Percentiles rank a stretch among this genome's conserved stretches.
Conservation (phyloP, 2,797 vertebrate genomes). For the Pteropus rufus region DNA sequence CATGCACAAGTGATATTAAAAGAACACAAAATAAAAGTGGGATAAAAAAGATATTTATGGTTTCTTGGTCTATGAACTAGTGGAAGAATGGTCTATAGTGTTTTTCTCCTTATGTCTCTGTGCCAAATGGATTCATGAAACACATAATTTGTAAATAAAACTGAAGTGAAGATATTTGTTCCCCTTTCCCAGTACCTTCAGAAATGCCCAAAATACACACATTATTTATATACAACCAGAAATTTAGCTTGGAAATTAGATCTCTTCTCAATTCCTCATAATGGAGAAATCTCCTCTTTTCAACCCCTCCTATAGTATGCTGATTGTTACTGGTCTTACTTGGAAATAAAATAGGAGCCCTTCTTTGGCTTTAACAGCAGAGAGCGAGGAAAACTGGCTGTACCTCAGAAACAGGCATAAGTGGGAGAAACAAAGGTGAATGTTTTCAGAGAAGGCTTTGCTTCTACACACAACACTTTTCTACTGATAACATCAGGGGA, state of each 20-base stretch:
- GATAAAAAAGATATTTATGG: conserved; percentile 49
- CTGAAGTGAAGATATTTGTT: conserved; percentile 72
- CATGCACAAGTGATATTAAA: conserved; percentile 83
- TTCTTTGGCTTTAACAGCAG: conserved; percentile 31
- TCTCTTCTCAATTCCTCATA: conserved; percentile 57
- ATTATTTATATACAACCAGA: conserved; percentile 77
- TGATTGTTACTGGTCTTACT: background rate
- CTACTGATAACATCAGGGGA: conserved; percentile 53
- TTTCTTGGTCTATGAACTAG: conserved; percentile 68
- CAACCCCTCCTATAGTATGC: background rate
- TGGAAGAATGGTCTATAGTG: conserved; percentile 71
- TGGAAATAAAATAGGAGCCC: conserved; percentile 55
- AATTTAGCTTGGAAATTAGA: conserved; percentile 61
- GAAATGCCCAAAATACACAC: conserved; percentile 74
- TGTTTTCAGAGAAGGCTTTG: conserved; percentile 68
- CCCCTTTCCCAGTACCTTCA: conserved; percentile 74
- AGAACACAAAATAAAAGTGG: conserved; percentile 78
- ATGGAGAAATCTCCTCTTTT: conserved; percentile 63
- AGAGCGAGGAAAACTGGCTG: conserved; percentile 62
- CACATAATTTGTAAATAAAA: conserved; percentile 66
- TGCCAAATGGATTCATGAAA: conserved; percentile 76
- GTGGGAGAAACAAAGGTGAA: conserved; percentile 46
- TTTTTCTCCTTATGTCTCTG: conserved; percentile 74
- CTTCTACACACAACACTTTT: conserved; percentile 41
- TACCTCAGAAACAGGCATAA: conserved; percentile 63